phyloP scores from a whole-genome alignment of 1,140 invertebrate genomes.

The Paramacrobiotus metropolitanus region DNA sequence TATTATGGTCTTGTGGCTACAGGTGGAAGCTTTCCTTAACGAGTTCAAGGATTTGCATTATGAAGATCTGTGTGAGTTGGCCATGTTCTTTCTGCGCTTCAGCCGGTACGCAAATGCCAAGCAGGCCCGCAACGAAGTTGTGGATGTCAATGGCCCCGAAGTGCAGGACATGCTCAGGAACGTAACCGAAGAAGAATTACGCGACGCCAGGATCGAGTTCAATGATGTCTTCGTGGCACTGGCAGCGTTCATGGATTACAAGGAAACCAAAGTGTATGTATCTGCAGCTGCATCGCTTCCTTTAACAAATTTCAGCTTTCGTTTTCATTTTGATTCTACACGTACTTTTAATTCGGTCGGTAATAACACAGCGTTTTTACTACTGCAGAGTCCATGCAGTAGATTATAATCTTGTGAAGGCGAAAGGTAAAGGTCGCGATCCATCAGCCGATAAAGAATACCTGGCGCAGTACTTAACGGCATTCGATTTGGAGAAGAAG shows the following conservation, averaged over 20 bases:
- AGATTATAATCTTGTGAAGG: neutral
- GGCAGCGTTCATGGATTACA: neutral
- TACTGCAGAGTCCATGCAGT: too few relatives aligned
- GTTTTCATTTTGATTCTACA: too few relatives aligned
- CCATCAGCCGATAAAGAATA: neutral
- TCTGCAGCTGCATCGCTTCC: too few relatives aligned
- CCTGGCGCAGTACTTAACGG: neutral
- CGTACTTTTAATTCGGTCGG: too few relatives aligned
- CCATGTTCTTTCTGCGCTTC: neutral
- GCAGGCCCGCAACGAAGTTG: neutral
- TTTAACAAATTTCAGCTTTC: too few relatives aligned
- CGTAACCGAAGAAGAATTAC: neutral
- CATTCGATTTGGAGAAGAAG: neutral
- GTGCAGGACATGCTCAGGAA: neutral
- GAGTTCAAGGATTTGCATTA: neutral
- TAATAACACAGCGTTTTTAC: too few relatives aligned
- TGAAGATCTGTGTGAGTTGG: neutral
- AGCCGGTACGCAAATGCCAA: neutral
- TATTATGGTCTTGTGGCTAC: too few relatives aligned
- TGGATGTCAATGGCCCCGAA: neutral
- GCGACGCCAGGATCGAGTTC: neutral
- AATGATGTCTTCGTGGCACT: constrained; percentile 1
- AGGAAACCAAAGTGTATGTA: neutral
- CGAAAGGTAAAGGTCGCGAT: neutral
- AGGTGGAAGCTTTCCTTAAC: neutral